Evolutionary conservation across 2,113 vertebrate species (phyloP), one percentile per base, ranked within the genome.

Genomic region (Rhegmatorhina hoffmannsi): DNA sequence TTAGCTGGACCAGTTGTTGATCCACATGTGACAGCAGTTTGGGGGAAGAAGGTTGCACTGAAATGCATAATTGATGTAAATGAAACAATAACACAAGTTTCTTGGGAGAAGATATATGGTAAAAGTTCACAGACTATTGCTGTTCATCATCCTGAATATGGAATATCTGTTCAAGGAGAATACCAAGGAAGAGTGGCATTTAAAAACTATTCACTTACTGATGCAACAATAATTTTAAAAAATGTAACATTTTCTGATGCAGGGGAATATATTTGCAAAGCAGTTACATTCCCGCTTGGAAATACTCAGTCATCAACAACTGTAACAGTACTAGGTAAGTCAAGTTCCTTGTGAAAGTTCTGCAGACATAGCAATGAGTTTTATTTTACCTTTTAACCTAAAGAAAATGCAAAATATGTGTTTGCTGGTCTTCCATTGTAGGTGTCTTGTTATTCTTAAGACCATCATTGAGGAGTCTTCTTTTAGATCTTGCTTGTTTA

Each of bases 261-360:
- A 21, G 99, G 99, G 86, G 97, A 98, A 75, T 99, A 99, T 94
- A 98, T 98, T 96, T 99, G 99, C 97, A 99, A 99, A 98, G 99
- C 99, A 94, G 98, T 98, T 79, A 99, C 99, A 23, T 99, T 99
- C 95, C 99, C 99, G 24, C 97, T 99, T 96, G 99, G 99, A 97
- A 99, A 99, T 96, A 98, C 98, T 5, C 98, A 99, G 84, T 98
- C 99, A 3, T 98, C 99, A 82, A 98, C 98, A 93, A 97, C 75
- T 11, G 97, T 99, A 87, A 98, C 98, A 84, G 98, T 99, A 56
- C 97, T 99, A 92, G 99, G 99, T 99, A 98, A 95, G 99, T 98
- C 90, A 89, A 26, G 58, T 81, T 70, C 33, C 77, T 74, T 52
- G 14, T 76, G 29, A 26, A 62, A 53, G 69, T 75, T 68, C 33